Base-by-base conservation (phyloP, 2,113 vertebrate genomes). In the Melanotaenia duboulayi region DNA sequence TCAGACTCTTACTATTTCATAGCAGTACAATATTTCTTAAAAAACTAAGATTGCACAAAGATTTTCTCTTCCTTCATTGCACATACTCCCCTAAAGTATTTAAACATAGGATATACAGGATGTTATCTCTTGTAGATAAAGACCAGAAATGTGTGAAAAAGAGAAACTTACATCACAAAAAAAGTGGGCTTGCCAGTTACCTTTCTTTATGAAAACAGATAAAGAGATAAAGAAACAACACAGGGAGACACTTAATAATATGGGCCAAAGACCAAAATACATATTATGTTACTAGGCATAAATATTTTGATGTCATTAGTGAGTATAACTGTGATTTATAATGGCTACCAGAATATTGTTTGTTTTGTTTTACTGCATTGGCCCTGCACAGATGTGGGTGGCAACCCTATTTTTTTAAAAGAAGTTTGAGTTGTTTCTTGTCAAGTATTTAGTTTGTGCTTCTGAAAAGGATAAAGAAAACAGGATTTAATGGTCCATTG, bases 31-130 rank as follows among this genome's bases (percentile, higher is more conserved):
- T 19, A 52, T 49, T 19, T 80, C 62, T 65, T 44, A 50, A 11
- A 46, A 6, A 73, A 52, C 69, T 57, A 20, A 57, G 23, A 81
- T 79, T 82, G 82, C 85, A 85, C 74, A 42, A 61, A 59, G 16
- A 74, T 80, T 71, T 35, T 28, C 14, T 65, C 23, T 42, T 69
- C 57, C 72, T 54, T 77, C 59, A 90, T 86, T 87, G 84, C 87
- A 91, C 84, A 61, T 74, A 19, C 0, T 42, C 62, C 64, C 55
- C 22, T 59, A 66, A 71, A 73, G 16, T 11, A 56, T 71, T 48
- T 44, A 46, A 71, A 75, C 7, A 63, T 52, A 67, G 2, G 24
- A 44, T 20, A 63, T 3, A 62, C 13, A 64, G 17, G 22, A 69
- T 32, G 75, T 32, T 5, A 52, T 42, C 7, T 70, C 48, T 49